Evolutionary conservation across 2,888 invertebrate genomes (phyloP), one percentile per base, ranked within the genome.

Genomic region (Lasioglossum malachurum): DNA sequence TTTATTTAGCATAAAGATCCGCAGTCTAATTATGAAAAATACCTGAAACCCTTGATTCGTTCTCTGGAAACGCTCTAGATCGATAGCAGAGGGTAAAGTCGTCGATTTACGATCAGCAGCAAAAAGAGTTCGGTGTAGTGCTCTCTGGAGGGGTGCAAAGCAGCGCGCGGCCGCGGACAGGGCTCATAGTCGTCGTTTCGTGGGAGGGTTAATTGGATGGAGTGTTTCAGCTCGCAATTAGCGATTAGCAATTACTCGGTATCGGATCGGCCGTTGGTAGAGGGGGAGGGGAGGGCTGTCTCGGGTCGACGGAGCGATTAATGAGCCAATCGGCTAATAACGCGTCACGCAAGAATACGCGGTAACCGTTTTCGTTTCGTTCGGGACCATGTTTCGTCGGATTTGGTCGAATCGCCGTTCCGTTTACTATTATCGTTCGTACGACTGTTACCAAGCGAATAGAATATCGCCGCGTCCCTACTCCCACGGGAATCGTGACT

Each of bases 271-370:
- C 60, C 35, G 79, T 79, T 82, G 67, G 75, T 53, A 53, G 23
- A 8, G 46, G 82, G 71, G 49, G 60, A 90, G 90, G 91, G 90
- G 88, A 91, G 90, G 93, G 90, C 91, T 91, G 94, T 94, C 92
- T 93, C 93, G 93, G 87, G 90, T 88, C 95, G 94, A 90, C 94
- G 94, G 94, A 95, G 94, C 95, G 95, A 95, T 95, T 95, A 95
- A 95, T 95, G 94, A 94, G 90, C 93, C 95, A 95, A 95, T 95
- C 94, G 94, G 95, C 94, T 95, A 95, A 95, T 94, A 94, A 93
- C 92, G 91, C 94, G 94, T 94, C 94, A 94, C 94, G 94, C 94
- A 93, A 94, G 92, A 94, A 94, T 94, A 94, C 93, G 91, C 93
- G 92, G 92, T 90, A 89, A 89, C 88, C 88, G 90, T 91, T 89